phyloP scores from a whole-genome alignment of 2,797 vertebrate species.

The Poecilia wingei region DNA sequence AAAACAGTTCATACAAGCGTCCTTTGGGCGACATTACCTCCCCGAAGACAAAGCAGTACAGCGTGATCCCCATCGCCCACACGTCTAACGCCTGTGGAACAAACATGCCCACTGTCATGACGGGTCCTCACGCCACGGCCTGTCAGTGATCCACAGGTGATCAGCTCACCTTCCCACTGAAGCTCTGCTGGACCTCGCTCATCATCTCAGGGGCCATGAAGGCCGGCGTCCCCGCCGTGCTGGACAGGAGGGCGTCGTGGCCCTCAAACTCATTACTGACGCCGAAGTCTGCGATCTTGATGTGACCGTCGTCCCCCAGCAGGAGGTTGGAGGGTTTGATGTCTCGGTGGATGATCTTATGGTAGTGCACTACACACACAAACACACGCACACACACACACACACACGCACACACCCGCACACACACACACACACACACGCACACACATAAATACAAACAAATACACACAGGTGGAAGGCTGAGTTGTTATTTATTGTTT shows the following conservation, averaged over 20 bases:
- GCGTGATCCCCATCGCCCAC: constrained; percentile 95
- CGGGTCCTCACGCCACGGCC: neutral
- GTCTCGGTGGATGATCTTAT: constrained; percentile 97
- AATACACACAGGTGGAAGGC: neutral
- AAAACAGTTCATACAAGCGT: neutral
- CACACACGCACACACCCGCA: neutral
- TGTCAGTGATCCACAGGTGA: constrained; percentile 4
- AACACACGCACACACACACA: neutral
- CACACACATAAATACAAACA: neutral
- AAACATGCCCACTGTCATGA: constrained; percentile 28
- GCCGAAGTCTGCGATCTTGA: constrained; percentile 96
- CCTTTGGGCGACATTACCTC: constrained; percentile 81
- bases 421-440: no score
- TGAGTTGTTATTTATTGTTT: neutral
- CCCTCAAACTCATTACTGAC: constrained; percentile 97
- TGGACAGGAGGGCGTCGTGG: constrained; percentile 88
- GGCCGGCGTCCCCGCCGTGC: constrained; percentile 92
- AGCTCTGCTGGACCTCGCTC: constrained; percentile 86
- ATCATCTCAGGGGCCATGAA: constrained; percentile 97
- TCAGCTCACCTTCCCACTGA: constrained; percentile 89
- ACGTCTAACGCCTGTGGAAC: constrained; percentile 91
- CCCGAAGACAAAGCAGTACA: constrained; percentile 94
- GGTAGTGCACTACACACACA: constrained; percentile 87
- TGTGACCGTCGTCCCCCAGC: constrained; percentile 90
- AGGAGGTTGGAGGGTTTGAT: constrained; percentile 97